Evolutionary conservation across 2,113 vertebrate species (phyloP).

Genomic region (Trinectes maculatus): DNA sequence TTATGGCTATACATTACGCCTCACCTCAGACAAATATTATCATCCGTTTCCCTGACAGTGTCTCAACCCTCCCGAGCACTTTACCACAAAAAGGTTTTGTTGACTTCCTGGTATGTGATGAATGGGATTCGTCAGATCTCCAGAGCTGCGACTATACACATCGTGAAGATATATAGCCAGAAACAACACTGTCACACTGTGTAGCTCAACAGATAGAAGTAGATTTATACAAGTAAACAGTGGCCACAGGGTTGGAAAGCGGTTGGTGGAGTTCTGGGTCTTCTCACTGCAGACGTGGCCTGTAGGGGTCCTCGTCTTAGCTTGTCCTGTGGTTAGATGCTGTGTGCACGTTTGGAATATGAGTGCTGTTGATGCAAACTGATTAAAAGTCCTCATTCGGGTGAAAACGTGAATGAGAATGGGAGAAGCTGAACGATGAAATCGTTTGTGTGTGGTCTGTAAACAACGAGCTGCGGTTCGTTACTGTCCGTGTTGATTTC

Average conservation of each 20-base stretch:
- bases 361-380: constrained; percentile 10
- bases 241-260: constrained; percentile 12
- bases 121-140: neutral
- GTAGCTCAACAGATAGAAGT: neutral
- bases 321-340: constrained; percentile 37
- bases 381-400: constrained; percentile 20
- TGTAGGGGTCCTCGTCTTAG: constrained; percentile 53
- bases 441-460: neutral
- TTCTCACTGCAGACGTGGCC: constrained; percentile 38
- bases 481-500: neutral
- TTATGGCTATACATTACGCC: neutral
- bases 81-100: too few species aligned
- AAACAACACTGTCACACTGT: neutral
- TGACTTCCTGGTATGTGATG: neutral
- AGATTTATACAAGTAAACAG: neutral
- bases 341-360: constrained; percentile 26
- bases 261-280: constrained; percentile 8
- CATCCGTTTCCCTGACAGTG: neutral
- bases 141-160: constrained; percentile 9
- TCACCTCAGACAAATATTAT: constrained; percentile 1
- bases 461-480: constrained; percentile 3
- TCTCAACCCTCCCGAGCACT: constrained; percentile 2
- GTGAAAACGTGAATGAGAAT: constrained; percentile 4
- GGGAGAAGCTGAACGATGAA: neutral
- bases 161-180: neutral